A percentile compares a stretch with the other conserved stretches of the same genome.
Conservation (phyloP, 2,888 invertebrate genomes). For the Fissipunctia ypsillon region DNA sequence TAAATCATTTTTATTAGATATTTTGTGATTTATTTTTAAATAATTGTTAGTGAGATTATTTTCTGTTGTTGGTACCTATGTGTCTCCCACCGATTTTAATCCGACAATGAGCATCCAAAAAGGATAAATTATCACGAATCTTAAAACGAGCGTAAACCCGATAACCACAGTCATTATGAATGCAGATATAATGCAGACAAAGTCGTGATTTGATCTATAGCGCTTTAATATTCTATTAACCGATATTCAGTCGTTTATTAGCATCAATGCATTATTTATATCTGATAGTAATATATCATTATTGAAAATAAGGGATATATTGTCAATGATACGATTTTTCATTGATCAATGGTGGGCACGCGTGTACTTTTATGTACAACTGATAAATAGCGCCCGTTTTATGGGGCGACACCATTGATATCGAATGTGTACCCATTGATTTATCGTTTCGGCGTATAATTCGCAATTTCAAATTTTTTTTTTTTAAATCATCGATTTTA, state of each 20-base stretch:
- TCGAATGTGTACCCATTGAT: constrained; percentile 82
- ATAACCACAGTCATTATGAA: constrained; percentile 78
- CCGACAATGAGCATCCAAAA: constrained; percentile 53
- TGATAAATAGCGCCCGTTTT: constrained; percentile 85
- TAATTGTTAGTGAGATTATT: neutral
- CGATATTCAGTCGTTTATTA: constrained; percentile 74
- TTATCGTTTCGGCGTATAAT: constrained; percentile 84
- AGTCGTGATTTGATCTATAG: constrained; percentile 79
- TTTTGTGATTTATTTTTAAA: neutral
- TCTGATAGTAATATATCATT: constrained; percentile 82
- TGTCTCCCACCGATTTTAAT: neutral
- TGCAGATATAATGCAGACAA: constrained; percentile 80
- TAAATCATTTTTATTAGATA: neutral
- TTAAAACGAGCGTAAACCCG: constrained; percentile 75
- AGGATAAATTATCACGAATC: constrained; percentile 55
- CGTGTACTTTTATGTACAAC: constrained; percentile 84
- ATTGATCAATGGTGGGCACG: constrained; percentile 81
- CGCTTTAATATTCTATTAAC: constrained; percentile 85
- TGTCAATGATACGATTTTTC: constrained; percentile 84
- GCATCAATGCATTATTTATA: constrained; percentile 68
- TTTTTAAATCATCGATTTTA: constrained; percentile 71
- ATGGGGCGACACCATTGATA: constrained; percentile 83
- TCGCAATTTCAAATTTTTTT: constrained; percentile 78
- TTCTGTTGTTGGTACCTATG: neutral
- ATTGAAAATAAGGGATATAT: constrained; percentile 80